Evolutionary conservation across 53 echinoderm and acorn worm species (phyloP), one percentile per base, ranked within the genome.

Genomic region (Stichopus horrens): DNA sequence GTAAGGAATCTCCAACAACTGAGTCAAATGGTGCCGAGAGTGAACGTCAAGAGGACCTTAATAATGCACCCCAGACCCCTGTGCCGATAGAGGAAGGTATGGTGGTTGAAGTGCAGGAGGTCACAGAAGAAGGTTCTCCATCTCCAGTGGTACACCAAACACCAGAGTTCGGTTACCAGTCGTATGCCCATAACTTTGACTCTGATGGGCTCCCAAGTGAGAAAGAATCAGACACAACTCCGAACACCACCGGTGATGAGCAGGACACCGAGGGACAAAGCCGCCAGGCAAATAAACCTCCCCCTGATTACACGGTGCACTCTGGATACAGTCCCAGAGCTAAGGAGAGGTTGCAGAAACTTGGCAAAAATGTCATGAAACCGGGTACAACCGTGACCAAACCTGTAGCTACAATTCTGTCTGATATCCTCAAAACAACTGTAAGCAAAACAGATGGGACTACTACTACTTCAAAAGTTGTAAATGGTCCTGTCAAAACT

Each of bases 171-270:
- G 99, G 99, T 37, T 99, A 96, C 77, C 90, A 84, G 84, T 96
- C 99, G 8, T 99, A 99, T 81, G 96, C 99, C 3, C 99, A 99
- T 56, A 99, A 96, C 90, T 96, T 99, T 94, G 99, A 96, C 73
- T 94, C 96, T 5, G 99, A 99, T 92, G 99, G 96, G 54, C 89
- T 96, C 54, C 90, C 92, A 55, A 92, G 92, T 75, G 94, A 99
- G 83, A 99, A 99, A 73, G 99, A 96, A 78, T 93, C 92, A 6
- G 99, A 99, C 75, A 90, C 77, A 55, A 90, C 93, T 5, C 90
- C 95, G 57, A 98, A 93, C 83, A 79, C 90, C 0, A 94, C 94
- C 8, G 92, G 94, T 54, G 99, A 99, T 88, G 99, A 99, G 76
- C 99, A 90, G 87, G 99, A 99, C 57, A 88, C 86, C 7, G 99